These are phyloP conservation scores for Cenopis cana DNA, from an alignment of 2,888 invertebrate genomes.

Conservation along the genomic window DNA sequence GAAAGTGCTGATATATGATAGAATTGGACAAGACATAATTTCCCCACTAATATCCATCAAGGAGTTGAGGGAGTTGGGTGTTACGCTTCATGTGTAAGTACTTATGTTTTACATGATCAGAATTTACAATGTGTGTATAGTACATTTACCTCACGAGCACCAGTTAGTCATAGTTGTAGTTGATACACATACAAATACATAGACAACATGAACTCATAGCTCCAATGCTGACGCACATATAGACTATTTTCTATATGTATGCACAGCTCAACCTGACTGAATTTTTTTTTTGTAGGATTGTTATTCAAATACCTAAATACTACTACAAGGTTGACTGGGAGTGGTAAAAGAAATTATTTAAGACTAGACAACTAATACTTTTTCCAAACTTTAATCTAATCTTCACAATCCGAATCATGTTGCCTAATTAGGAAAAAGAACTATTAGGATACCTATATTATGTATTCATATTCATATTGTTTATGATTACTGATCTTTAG, in stretches of 20 bases:
- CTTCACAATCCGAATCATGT: not conserved
- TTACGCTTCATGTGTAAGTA: constrained; percentile 98
- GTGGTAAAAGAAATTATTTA: not conserved
- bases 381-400: too few species aligned
- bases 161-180: too few species aligned
- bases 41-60: constrained; percentile 98
- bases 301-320: too few species aligned
- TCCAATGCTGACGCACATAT: too few species aligned
- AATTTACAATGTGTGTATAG: too few species aligned
- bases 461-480: not conserved
- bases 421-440: not conserved
- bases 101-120: constrained; percentile 25
- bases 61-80: constrained; percentile 97
- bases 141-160: too few species aligned
- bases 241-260: too few species aligned
- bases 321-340: too few species aligned
- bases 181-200: too few species aligned
- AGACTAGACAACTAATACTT: not conserved
- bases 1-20: constrained; percentile 98
- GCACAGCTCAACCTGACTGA: too few species aligned
- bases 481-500: not conserved
- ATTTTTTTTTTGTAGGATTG: too few species aligned
- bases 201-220: too few species aligned
- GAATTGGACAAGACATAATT: constrained; percentile 98
- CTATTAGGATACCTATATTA: not conserved